These are phyloP conservation scores for Hoplias malabaricus DNA, from an alignment of 2,113 vertebrate species.

Conservation along the genomic window DNA sequence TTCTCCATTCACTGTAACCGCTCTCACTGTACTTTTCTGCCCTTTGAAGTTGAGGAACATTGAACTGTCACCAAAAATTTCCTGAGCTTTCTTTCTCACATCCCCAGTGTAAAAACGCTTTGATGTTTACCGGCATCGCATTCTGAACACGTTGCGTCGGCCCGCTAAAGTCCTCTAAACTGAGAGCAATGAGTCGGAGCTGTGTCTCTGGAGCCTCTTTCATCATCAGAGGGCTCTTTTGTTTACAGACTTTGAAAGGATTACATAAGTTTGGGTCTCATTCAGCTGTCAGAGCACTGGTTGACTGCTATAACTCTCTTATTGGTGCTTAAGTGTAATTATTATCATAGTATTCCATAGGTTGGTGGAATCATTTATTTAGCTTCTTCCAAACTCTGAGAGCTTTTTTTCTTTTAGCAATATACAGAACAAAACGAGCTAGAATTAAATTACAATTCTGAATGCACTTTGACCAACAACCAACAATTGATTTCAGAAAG, in stretches of 20 bases:
- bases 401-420: neutral
- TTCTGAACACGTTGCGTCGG: neutral
- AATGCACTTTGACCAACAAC: conserved; percentile 1
- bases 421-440: neutral
- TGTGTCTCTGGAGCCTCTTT: neutral
- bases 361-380: conserved; percentile 22
- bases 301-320: neutral
- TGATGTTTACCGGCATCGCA: neutral
- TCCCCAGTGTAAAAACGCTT: neutral
- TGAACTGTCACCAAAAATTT: neutral
- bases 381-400: neutral
- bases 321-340: conserved; percentile 1
- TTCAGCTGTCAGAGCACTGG: conserved; percentile 2
- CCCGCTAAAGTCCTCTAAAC: neutral
- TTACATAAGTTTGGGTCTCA: conserved; percentile 23
- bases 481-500: neutral
- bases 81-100: neutral
- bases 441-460: conserved; percentile 2
- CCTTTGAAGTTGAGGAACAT: neutral
- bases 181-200: neutral
- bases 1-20: neutral
- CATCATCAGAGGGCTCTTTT: conserved; percentile 25
- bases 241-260: conserved; percentile 17
- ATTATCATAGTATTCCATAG: neutral
- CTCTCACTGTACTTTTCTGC: neutral